Evolutionary conservation across 1,140 invertebrate genomes (phyloP).

Genomic region (Dreissena polymorpha): DNA sequence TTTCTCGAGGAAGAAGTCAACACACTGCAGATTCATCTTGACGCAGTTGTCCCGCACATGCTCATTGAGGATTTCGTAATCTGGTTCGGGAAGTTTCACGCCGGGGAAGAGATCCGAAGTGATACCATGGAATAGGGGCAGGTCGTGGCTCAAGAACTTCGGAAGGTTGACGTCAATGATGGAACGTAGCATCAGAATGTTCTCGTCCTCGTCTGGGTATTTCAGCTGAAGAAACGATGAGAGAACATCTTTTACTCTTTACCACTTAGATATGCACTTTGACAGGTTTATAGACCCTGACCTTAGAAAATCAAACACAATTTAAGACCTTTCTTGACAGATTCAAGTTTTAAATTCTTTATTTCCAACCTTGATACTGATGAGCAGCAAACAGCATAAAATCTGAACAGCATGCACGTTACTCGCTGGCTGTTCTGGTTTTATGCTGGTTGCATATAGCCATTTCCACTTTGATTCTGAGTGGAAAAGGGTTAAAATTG

Average conservation of each 20-base stretch:
- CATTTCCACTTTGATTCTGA: too few species aligned
- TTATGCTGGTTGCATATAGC: too few species aligned
- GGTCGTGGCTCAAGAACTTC: constrained; percentile 94
- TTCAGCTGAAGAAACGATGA: constrained; percentile 85
- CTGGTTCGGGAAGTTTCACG: constrained; percentile 87
- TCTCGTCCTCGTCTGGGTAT: constrained; percentile 89
- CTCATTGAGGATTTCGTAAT: constrained; percentile 84
- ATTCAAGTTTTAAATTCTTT: neutral
- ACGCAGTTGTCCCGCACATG: constrained; percentile 85
- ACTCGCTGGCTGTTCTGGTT: too few species aligned
- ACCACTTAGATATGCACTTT: constrained; percentile 62
- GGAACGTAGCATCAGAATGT: constrained; percentile 88
- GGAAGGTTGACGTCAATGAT: constrained; percentile 96
- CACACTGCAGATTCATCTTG: constrained; percentile 90
- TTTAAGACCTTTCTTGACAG: neutral
- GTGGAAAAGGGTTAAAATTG: too few species aligned
- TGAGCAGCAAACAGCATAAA: neutral
- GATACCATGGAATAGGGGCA: constrained; percentile 94
- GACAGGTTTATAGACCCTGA: too few species aligned
- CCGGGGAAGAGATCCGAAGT: constrained; percentile 95
- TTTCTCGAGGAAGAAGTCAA: constrained; percentile 92
- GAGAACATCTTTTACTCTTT: neutral
- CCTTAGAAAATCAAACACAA: too few species aligned
- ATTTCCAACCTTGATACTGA: neutral
- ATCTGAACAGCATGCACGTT: neutral